These are phyloP conservation scores for Enteromius unitaeniatus DNA, from an alignment of 2,797 vertebrate species.

Conservation along the genomic window DNA sequence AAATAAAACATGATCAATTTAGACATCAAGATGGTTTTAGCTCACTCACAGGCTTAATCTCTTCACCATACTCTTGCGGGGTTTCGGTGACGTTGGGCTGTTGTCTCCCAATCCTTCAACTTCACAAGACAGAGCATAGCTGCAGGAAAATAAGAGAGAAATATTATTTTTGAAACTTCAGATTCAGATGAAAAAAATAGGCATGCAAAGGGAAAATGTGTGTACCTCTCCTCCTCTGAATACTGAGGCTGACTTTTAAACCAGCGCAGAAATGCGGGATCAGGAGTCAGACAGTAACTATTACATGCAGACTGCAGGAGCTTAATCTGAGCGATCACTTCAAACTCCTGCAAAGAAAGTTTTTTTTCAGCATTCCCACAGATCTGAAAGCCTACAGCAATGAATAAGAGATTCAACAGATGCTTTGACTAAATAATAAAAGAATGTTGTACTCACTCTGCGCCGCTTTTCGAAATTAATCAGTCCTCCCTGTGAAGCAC, in stretches of 20 bases:
- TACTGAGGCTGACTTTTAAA: slow-evolving; percentile 85
- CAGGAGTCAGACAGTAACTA: slow-evolving; percentile 88
- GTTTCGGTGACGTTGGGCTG: slow-evolving; percentile 86
- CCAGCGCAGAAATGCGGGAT: slow-evolving; percentile 88
- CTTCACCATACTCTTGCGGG: slow-evolving; percentile 95
- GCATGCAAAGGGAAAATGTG: neutral
- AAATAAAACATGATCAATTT: neutral
- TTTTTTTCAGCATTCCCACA: neutral
- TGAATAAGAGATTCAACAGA: slow-evolving; percentile 14
- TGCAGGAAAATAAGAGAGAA: slow-evolving; percentile 67
- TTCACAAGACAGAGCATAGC: slow-evolving; percentile 88
- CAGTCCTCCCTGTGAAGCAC: slow-evolving; percentile 85
- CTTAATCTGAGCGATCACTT: slow-evolving; percentile 95
- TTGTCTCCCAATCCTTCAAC: slow-evolving; percentile 85
- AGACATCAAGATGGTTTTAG: neutral
- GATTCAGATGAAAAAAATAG: neutral
- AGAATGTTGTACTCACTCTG: slow-evolving; percentile 78
- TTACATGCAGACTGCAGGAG: slow-evolving; percentile 94
- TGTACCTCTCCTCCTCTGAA: slow-evolving; percentile 90
- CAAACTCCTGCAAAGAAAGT: slow-evolving; percentile 85
- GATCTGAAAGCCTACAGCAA: too few species aligned
- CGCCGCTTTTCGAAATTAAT: slow-evolving; percentile 97
- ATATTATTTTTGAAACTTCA: neutral
- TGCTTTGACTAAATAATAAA: slow-evolving; percentile 30
- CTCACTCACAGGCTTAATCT: slow-evolving; percentile 93